Evolutionary conservation across 2,113 vertebrate species (phyloP).

Genomic region (Drymodes brunneopygia): DNA sequence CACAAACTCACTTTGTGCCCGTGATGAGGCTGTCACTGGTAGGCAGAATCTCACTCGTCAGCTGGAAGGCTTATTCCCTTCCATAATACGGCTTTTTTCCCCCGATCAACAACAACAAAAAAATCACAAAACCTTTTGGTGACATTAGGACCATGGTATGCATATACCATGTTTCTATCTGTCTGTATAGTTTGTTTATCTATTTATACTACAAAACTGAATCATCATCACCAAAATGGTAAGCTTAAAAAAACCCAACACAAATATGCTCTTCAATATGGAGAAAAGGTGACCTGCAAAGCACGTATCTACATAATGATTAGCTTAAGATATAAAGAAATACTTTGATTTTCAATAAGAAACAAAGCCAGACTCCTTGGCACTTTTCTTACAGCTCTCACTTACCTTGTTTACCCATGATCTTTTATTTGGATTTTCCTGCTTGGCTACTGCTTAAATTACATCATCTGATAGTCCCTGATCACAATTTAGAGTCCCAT

Average conservation of each 20-base stretch:
- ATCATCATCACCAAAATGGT: not conserved
- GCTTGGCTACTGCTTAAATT: not conserved
- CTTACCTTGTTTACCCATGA: not conserved
- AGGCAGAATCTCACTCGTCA: not conserved
- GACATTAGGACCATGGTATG: not conserved
- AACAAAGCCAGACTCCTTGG: not conserved
- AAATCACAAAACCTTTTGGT: not conserved
- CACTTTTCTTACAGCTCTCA: not conserved
- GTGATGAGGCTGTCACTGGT: not conserved
- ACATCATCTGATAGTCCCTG: not conserved
- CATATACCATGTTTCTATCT: not conserved
- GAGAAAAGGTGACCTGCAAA: not conserved
- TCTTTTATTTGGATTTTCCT: not conserved
- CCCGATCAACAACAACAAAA: accelerated
- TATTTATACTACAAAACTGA: not conserved
- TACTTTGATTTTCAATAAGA: not conserved
- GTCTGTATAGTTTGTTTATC: not conserved
- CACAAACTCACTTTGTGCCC: not conserved
- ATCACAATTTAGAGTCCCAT: not conserved
- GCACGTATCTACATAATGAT: not conserved
- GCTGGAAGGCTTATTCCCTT: not conserved
- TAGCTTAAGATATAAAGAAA: not conserved
- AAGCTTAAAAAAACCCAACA: not conserved
- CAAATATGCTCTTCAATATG: not conserved
- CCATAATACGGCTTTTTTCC: not conserved